A percentile compares a stretch with the other conserved stretches of the same genome.
Conservation (phyloP, 1,140 invertebrate species). For the Ceratina calcarata region DNA sequence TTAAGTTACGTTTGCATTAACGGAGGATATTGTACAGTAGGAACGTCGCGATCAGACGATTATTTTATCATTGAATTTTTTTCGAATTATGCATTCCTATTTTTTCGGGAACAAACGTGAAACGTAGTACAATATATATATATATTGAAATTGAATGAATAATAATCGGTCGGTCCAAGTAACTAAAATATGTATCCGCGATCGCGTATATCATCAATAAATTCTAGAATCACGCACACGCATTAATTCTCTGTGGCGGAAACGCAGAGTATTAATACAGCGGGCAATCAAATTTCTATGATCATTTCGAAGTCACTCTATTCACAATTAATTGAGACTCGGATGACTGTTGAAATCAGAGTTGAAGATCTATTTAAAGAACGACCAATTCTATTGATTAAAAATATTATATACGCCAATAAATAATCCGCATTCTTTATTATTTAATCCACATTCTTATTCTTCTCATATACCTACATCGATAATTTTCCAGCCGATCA, state of each 20-base stretch:
- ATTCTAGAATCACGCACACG: conserved; percentile 37
- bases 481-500: no score
- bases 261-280: conserved; percentile 28
- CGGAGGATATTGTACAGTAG: conserved; percentile 9
- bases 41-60: neutral
- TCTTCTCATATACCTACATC: no score
- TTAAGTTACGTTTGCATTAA: conserved; percentile 58
- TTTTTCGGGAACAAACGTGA: neutral
- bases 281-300: no score
- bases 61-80: no score
- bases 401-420: no score
- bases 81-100: neutral
- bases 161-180: neutral
- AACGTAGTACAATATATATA: neutral
- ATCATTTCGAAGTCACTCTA: no score
- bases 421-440: no score
- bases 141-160: neutral
- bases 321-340: no score
- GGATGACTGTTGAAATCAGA: no score
- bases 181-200: conserved; percentile 38
- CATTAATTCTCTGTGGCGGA: conserved; percentile 50
- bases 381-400: no score
- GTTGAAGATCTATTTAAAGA: no score
- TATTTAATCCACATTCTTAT: no score
- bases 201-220: conserved; percentile 48